phyloP scores from a whole-genome alignment of 2,888 invertebrate species.

The Anorthoa munda region DNA sequence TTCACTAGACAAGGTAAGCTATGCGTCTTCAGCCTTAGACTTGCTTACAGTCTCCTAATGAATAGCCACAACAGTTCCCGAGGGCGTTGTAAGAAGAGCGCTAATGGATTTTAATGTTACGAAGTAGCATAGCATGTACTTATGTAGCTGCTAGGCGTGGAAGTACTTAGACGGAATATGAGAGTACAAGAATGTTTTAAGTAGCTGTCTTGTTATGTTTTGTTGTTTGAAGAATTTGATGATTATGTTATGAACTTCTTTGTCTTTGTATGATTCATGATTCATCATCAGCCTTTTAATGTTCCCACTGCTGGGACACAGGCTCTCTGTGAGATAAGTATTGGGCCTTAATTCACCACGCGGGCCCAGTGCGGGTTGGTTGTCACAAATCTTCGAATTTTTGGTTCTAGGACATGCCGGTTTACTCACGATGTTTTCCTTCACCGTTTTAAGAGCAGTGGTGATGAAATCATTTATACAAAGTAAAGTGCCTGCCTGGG shows the following conservation, averaged over 20 bases:
- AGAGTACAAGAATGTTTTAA: not conserved
- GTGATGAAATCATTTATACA: too few species aligned
- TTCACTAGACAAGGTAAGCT: not conserved
- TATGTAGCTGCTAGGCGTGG: constrained; percentile 11
- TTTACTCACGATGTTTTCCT: too few species aligned
- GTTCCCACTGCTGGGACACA: too few species aligned
- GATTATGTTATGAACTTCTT: not conserved
- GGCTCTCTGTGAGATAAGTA: too few species aligned
- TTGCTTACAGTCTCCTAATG: constrained; percentile 29
- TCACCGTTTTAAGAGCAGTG: too few species aligned
- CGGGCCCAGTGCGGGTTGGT: too few species aligned
- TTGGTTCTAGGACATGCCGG: too few species aligned
- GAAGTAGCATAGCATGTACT: constrained; percentile 11
- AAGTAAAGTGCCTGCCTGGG: too few species aligned
- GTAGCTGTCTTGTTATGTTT: not conserved
- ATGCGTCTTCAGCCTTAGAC: constrained; percentile 9
- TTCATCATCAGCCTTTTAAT: too few species aligned
- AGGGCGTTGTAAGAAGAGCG: constrained; percentile 42
- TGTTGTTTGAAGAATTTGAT: not conserved
- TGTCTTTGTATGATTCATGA: not conserved
- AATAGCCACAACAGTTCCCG: constrained; percentile 52
- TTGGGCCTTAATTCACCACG: too few species aligned
- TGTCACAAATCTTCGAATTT: too few species aligned
- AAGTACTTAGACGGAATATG: constrained; percentile 24
- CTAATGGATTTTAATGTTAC: constrained; percentile 59